These are phyloP conservation scores for Oxycera nigricornis DNA, from an alignment of 2,888 invertebrate genomes.

Conservation along the genomic window DNA sequence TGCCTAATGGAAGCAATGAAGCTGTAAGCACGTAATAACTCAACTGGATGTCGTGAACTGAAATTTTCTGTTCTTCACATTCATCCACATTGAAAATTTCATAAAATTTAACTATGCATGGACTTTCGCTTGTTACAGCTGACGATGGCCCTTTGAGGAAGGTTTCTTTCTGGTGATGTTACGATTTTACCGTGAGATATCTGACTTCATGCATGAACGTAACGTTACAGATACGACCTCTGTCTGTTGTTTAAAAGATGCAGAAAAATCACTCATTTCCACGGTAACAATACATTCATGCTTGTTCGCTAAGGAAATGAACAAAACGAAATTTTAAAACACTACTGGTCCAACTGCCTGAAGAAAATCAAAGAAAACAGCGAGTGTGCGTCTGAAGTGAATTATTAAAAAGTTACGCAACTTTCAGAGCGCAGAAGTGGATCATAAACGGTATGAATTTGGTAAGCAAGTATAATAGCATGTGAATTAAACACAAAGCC, in stretches of 20 bases:
- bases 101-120: neutral
- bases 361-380: no score
- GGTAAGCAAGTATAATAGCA: neutral
- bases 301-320: neutral
- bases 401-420: no score
- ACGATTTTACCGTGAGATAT: constrained; percentile 8
- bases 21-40: constrained; percentile 1
- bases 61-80: neutral
- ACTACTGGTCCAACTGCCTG: no score
- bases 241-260: neutral
- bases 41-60: neutral
- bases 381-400: no score
- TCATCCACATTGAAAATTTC: neutral
- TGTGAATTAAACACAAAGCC: neutral
- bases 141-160: constrained; percentile 23
- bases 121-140: no score
- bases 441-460: neutral
- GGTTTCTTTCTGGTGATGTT: neutral
- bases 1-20: constrained; percentile 16
- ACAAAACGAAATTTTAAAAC: neutral
- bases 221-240: neutral
- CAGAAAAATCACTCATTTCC: neutral
- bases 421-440: no score
- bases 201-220: constrained; percentile 14
- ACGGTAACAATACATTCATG: neutral